phyloP scores from a whole-genome alignment of 2,888 invertebrate genomes.

The Macropis europaea region DNA sequence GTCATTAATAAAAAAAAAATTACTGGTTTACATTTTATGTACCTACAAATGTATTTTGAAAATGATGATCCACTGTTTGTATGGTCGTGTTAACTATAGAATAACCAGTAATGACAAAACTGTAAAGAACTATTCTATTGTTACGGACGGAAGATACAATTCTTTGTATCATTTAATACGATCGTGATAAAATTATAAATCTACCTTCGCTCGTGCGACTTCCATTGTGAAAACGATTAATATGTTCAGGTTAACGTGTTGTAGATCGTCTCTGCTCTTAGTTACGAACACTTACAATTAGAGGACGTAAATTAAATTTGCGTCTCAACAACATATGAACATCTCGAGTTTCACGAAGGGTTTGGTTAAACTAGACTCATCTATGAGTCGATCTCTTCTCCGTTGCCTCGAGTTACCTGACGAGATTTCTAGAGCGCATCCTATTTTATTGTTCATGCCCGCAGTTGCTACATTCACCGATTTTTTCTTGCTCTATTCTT shows the following conservation, averaged over 20 bases:
- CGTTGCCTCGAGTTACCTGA: background rate
- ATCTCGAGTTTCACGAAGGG: constrained; percentile 17
- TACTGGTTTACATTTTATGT: too few relatives aligned
- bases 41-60: too few relatives aligned
- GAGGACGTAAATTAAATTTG: constrained; percentile 17
- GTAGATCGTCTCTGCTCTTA: background rate
- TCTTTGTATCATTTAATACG: background rate
- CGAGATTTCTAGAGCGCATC: constrained; percentile 28
- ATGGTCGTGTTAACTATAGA: too few relatives aligned
- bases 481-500: too few relatives aligned
- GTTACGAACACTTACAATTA: background rate
- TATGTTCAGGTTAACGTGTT: background rate
- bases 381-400: background rate
- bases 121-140: background rate
- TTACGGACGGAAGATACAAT: background rate
- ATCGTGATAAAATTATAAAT: constrained; percentile 14
- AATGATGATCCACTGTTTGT: too few relatives aligned
- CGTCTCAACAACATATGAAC: background rate
- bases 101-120: constrained; percentile 11
- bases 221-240: constrained; percentile 13
- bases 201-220: constrained; percentile 1
- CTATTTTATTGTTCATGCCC: background rate
- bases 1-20: too few relatives aligned
- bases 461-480: background rate
- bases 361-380: background rate